A percentile compares a stretch with the other conserved stretches of the same genome.
Conservation (phyloP, 1,140 invertebrate genomes). For the Drosophila triauraria region DNA sequence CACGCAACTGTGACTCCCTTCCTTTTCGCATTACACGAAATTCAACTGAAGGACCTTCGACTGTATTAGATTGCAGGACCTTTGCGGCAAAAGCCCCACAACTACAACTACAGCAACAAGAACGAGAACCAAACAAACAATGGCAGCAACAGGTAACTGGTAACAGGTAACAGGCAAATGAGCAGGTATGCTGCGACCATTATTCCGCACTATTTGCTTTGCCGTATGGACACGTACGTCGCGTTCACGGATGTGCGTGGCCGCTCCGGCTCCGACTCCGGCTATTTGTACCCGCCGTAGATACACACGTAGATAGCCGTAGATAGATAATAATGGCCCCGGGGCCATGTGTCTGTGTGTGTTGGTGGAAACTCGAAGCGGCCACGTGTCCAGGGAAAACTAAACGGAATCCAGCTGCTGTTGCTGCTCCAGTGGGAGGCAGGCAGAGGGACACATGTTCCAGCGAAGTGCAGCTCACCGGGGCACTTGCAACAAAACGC, state of each 20-base stretch:
- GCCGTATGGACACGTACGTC: constrained; percentile 69
- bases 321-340: constrained; percentile 60
- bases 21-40: constrained; percentile 3
- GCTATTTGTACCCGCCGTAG: constrained; percentile 42
- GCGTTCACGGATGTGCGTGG: constrained; percentile 27
- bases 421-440: not conserved
- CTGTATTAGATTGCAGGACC: constrained; percentile 7
- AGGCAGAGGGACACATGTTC: not conserved
- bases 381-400: constrained; percentile 31
- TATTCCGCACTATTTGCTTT: constrained; percentile 69
- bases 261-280: constrained; percentile 1
- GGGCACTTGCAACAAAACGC: constrained; percentile 18
- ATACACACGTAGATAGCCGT: constrained; percentile 17
- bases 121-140: constrained; percentile 2
- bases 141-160: constrained; percentile 14
- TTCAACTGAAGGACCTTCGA: not conserved
- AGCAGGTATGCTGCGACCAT: constrained; percentile 20
- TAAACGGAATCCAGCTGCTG: constrained; percentile 9
- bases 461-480: constrained; percentile 10
- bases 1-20: constrained; percentile 6
- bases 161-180: constrained; percentile 26
- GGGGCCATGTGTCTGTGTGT: constrained; percentile 19
- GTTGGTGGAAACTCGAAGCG: constrained; percentile 16
- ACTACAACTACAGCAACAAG: not conserved
- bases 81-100: not conserved